These are phyloP conservation scores for Cryptoprocta ferox DNA, from an alignment of 2,797 vertebrate genomes.

Conservation along the genomic window DNA sequence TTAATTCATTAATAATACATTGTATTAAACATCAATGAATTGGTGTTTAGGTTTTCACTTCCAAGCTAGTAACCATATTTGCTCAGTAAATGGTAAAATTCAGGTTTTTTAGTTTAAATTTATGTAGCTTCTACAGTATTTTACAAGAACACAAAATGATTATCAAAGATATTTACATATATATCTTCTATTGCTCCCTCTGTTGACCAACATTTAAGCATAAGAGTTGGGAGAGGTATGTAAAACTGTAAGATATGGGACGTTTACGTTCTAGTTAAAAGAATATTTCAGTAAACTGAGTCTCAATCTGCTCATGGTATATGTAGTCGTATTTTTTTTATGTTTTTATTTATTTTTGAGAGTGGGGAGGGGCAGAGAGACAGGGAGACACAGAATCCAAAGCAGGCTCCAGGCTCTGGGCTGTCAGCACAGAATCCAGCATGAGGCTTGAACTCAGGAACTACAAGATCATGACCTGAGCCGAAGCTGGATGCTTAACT, in stretches of 20 bases:
- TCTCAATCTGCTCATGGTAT: not conserved
- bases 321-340: not conserved
- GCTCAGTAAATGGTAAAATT: conserved; percentile 66
- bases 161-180: conserved; percentile 39
- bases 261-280: not conserved
- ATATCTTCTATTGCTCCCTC: not conserved
- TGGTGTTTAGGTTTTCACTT: conserved; percentile 56
- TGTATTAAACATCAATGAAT: conserved; percentile 76
- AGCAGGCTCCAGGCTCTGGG: no score
- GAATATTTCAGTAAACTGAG: conserved; percentile 12
- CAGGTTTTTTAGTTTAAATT: conserved; percentile 73
- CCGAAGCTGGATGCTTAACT: no score
- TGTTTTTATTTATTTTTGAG: no score
- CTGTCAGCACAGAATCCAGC: no score
- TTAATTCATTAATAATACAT: conserved; percentile 81
- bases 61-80: conserved; percentile 72
- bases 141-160: conserved; percentile 65
- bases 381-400: no score
- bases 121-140: conserved; percentile 45
- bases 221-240: not conserved
- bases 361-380: no score
- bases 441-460: no score
- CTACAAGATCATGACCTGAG: no score
- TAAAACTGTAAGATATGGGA: not conserved
- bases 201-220: not conserved